Conservation (phyloP, 2,113 vertebrate species). For the Amphiprion ocellaris region DNA sequence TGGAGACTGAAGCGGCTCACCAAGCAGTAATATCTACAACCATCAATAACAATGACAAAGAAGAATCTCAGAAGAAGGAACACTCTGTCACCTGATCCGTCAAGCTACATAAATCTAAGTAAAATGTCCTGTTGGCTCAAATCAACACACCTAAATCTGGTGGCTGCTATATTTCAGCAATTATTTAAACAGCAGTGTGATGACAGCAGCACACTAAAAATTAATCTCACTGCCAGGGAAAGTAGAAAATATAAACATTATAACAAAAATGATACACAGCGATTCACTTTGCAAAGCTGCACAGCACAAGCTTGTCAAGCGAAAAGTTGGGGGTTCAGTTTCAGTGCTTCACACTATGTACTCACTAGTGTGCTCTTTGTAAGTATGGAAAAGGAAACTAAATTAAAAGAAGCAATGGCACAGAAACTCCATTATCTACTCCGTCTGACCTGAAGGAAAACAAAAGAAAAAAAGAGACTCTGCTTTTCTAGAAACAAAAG, state of each 20-base stretch:
- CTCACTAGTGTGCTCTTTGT: neutral
- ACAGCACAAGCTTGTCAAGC: slow-evolving; percentile 3
- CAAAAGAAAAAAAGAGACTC: neutral
- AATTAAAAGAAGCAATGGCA: too few relatives aligned
- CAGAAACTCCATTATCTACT: too few relatives aligned
- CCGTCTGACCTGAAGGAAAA: neutral
- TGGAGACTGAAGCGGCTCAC: neutral
- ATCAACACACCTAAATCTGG: neutral
- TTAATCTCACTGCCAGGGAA: neutral
- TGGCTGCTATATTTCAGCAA: slow-evolving; percentile 9
- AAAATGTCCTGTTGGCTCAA: slow-evolving; percentile 3
- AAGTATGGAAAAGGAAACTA: neutral
- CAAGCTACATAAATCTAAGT: neutral
- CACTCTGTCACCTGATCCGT: neutral
- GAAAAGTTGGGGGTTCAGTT: slow-evolving; percentile 4
- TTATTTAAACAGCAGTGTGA: slow-evolving; percentile 25
- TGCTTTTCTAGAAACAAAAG: neutral
- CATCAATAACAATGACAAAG: neutral
- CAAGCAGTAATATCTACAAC: neutral
- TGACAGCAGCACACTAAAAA: neutral
- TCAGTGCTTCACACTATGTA: slow-evolving; percentile 12
- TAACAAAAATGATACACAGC: slow-evolving; percentile 21
- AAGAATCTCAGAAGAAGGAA: neutral
- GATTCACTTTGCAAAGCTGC: slow-evolving; percentile 26
- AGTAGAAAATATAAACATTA: slow-evolving; percentile 26